These are phyloP conservation scores for Muraenolepis orangiensis DNA, from an alignment of 2,797 vertebrate species.

Conservation along the genomic window DNA sequence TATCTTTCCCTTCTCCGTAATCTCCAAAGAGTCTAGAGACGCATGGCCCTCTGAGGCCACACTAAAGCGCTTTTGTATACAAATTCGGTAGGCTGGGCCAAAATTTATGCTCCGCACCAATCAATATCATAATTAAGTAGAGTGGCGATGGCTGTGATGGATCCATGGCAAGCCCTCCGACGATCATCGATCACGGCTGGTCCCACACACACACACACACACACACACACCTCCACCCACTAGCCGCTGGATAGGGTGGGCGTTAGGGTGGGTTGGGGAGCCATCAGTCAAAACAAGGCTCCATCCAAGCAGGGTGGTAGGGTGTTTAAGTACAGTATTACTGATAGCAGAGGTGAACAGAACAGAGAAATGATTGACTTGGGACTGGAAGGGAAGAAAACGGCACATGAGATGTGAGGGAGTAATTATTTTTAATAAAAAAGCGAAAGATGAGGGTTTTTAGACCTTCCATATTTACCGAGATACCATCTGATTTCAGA, in stretches of 20 bases:
- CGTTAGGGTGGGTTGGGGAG: too few species aligned
- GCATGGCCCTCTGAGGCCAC: not conserved
- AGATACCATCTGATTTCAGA: too few species aligned
- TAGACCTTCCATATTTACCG: too few species aligned
- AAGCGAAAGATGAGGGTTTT: too few species aligned
- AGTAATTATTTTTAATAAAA: too few species aligned
- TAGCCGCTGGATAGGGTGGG: not conserved
- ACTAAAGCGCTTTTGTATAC: not conserved
- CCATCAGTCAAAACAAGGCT: too few species aligned
- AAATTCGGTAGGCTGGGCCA: not conserved
- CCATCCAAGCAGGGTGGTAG: too few species aligned
- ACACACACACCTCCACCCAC: not conserved
- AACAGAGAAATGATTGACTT: too few species aligned
- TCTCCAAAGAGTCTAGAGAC: not conserved
- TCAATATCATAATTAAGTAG: constrained; percentile 37
- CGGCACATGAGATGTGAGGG: too few species aligned
- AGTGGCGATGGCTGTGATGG: constrained; percentile 23
- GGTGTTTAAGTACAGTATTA: too few species aligned
- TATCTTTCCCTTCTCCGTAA: not conserved
- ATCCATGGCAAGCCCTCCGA: constrained; percentile 16
- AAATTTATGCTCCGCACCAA: constrained; percentile 22
- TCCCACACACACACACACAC: not conserved
- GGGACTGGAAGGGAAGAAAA: too few species aligned
- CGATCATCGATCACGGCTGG: constrained; percentile 4
- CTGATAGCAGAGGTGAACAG: too few species aligned